Base-by-base conservation (phyloP, 2,113 vertebrate genomes). In the Azemiops feae region DNA sequence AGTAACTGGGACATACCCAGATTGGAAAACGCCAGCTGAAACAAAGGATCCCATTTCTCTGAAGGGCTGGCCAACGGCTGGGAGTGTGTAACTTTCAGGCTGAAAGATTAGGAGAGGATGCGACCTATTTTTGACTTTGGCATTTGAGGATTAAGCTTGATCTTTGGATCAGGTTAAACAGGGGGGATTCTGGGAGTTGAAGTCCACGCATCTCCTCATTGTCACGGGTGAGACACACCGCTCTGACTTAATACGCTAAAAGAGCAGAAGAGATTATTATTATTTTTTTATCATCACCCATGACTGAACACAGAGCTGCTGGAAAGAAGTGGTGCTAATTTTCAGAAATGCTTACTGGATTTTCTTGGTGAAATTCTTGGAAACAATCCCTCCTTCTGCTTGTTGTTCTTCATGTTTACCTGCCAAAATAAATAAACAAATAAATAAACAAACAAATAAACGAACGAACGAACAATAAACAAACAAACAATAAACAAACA, bases 331-430 rank as follows among this genome's bases (percentile, higher is more conserved):
- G 64, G 5, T 20, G 1, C 23, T 52, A 74, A 55, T 55, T 50
- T 3, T 43, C 3, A 2, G 11, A n/a, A 93, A 85, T 94, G 99
- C 99, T 98, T 96, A 99, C 99, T 99, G 99, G 97, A 99, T 99
- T 98, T 99, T 99, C 98, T 99, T 99, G 89, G 99, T 99, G 98
- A 99, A 99, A 96, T 99, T 99, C 98, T 99, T 99, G 92, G 99
- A 99, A 92, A 99, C 99, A 1, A 99, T 99, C 50, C 99, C 99
- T 10, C 99, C 99, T 97, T 99, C 99, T 30, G 99, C 98, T 93
- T 99, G 99, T 95, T 99, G 99, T 97, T 99, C 99, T 96, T 99
- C 99, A 0, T 99, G 99, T 96, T 99, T 99, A 92, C 99, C 99
- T 98, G 96, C 43, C 92, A 95, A 30, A 43, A 64, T 27, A 64